Conservation (phyloP, 2,113 vertebrate species). For the Syngnathus floridae region DNA sequence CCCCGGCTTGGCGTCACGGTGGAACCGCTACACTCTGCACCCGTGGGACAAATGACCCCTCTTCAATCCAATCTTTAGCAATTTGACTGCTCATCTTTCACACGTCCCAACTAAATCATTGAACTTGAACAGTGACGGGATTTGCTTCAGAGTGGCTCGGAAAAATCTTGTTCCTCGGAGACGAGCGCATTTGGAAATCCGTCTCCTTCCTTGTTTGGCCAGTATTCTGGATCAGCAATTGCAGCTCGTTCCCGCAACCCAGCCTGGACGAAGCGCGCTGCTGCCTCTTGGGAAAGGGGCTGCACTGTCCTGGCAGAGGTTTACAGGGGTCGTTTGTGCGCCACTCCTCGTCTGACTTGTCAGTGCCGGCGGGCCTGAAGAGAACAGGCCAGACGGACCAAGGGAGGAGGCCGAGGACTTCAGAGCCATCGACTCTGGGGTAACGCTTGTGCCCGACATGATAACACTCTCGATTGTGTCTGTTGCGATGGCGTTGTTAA, state of each 20-base stretch:
- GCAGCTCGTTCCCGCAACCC: conserved; percentile 51
- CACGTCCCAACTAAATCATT: conserved; percentile 27
- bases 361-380: conserved; percentile 58
- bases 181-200: conserved; percentile 6
- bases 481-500: too few species aligned
- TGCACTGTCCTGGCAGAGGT: conserved; percentile 63
- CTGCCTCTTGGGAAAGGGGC: conserved; percentile 63
- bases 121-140: conserved; percentile 23
- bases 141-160: conserved; percentile 13
- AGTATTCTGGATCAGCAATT: conserved; percentile 48
- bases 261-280: conserved; percentile 70
- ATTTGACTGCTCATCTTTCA: conserved; percentile 24
- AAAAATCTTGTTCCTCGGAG: conserved; percentile 15
- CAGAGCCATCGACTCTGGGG: conserved; percentile 88
- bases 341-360: conserved; percentile 45
- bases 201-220: conserved; percentile 18
- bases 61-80: conserved; percentile 25
- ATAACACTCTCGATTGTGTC: too few species aligned
- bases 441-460: conserved; percentile 48
- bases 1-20: conserved; percentile 45
- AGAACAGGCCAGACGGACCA: conserved; percentile 56
- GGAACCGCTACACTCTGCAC: conserved; percentile 35
- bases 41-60: conserved; percentile 35
- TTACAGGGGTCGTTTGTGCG: conserved; percentile 59
- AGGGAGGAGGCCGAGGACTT: conserved; percentile 76